Percentiles rank a stretch among this genome's conserved stretches.
Evolutionary conservation across 2,113 vertebrate species (phyloP).

Genomic region (Apteryx mantelli): DNA sequence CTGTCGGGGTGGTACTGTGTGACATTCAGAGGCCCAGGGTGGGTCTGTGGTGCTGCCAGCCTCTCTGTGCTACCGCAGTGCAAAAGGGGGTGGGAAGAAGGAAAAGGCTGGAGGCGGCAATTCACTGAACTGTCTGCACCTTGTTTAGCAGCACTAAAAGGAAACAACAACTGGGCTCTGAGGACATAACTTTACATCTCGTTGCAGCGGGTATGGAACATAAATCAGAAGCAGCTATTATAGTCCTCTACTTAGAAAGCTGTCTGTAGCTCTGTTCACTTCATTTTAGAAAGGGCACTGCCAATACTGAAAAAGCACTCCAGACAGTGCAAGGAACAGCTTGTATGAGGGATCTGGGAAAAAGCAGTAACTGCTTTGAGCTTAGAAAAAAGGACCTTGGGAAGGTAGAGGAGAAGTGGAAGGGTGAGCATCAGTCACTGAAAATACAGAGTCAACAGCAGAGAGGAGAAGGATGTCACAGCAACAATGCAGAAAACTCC

Average conservation of each 20-base stretch:
- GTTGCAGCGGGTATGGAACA: neutral
- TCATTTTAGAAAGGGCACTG: neutral
- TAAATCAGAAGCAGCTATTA: neutral
- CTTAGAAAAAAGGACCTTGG: neutral
- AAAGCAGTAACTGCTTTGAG: too few relatives aligned
- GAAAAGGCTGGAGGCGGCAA: neutral
- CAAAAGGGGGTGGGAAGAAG: neutral
- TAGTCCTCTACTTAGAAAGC: neutral
- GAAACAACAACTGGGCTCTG: neutral
- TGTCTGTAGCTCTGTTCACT: neutral
- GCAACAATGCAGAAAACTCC: neutral
- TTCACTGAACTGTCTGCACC: neutral
- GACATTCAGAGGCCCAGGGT: too few relatives aligned
- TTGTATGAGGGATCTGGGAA: neutral
- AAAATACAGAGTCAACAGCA: neutral
- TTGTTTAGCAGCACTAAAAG: neutral
- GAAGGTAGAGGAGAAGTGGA: neutral
- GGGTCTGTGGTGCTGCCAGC: neutral
- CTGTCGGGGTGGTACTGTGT: rapidly evolving
- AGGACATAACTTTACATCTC: neutral
- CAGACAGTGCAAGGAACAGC: neutral
- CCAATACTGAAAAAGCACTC: neutral
- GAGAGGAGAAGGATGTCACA: neutral
- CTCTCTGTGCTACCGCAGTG: neutral
- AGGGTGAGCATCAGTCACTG: neutral